Evolutionary conservation across 2,888 invertebrate species (phyloP).

Genomic region (Drosophila paranaensis): DNA sequence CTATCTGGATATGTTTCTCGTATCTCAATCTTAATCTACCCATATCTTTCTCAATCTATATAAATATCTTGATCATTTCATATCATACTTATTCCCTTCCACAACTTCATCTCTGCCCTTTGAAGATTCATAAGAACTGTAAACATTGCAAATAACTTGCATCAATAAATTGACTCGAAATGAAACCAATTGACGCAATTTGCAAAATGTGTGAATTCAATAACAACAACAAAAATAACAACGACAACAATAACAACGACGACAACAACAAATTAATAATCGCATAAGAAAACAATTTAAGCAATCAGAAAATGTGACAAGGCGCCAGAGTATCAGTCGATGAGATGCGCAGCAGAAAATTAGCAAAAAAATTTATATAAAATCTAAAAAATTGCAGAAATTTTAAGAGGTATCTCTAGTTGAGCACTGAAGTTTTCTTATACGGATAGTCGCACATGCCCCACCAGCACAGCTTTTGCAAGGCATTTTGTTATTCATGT

Average conservation of each 20-base stretch:
- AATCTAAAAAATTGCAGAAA: too few species aligned
- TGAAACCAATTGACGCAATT: constrained; percentile 29
- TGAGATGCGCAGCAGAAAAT: not conserved
- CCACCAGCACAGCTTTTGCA: not conserved
- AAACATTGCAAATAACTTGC: not conserved
- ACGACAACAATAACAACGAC: not conserved
- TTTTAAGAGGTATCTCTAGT: not conserved
- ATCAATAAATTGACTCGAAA: constrained; percentile 30
- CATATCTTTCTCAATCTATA: not conserved
- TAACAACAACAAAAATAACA: not conserved
- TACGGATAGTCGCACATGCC: constrained; percentile 16
- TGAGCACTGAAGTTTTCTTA: not conserved
- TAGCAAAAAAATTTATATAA: not conserved
- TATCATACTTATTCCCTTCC: not conserved
- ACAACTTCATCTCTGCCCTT: not conserved
- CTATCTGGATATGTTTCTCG: not conserved
- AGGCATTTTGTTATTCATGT: not conserved
- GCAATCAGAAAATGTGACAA: constrained; percentile 6
- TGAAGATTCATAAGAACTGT: not conserved
- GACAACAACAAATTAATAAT: constrained; percentile 4
- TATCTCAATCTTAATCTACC: not conserved
- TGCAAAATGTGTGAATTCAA: constrained; percentile 11
- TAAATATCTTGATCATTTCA: not conserved
- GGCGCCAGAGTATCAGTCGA: not conserved
- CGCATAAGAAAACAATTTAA: constrained; percentile 3